Evolutionary conservation across 1,140 invertebrate species (phyloP), one percentile per base, ranked within the genome.

Genomic region (Cotesia vestalis): DNA sequence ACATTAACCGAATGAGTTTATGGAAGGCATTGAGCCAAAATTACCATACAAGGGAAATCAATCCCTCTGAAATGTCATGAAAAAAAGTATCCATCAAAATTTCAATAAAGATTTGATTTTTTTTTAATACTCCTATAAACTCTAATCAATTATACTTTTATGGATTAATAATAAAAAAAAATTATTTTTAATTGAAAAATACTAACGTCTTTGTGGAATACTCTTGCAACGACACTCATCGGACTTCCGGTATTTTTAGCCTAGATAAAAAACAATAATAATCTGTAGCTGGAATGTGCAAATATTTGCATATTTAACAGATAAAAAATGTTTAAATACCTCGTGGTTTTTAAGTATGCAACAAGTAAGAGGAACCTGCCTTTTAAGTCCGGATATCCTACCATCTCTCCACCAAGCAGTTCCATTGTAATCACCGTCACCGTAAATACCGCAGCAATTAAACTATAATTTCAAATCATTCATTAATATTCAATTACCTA

Each of bases 371-470:
- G 85, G 83, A 12, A 89, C 86, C 57, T 85, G 84, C 69, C 75
- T 79, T 52, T 73, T 82, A 67, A 61, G 78, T 4, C 82, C 81
- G n/a, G 80, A 81, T 69, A 81, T 78, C 68, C 81, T 76, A 9
- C 74, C 78, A 36, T 85, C 80, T 46, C 83, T 85, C 81, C 82
- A 85, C 87, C 87, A 89, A 9, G 77, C 78, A 62, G 88, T 90
- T 46, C 85, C 84, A 68, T 83, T 82, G 74, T 89, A 90, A 79
- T 90, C 89, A 5, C 52, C 67, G 55, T 85, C 83, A n/a, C 80
- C 81, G 38, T 87, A 74, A 62, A 90, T 87, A 53, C 89, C 89
- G 76, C 89, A 90, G 77, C 89, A 90, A 75, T 88, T 86, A 75
- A 90, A 89, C 89, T 90, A 17, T 35, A 20, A 59, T 59, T 46